A percentile compares a stretch with the other conserved stretches of the same genome.
Evolutionary conservation across 2,888 invertebrate genomes (phyloP).

Genomic region (Zelleria hepariella): DNA sequence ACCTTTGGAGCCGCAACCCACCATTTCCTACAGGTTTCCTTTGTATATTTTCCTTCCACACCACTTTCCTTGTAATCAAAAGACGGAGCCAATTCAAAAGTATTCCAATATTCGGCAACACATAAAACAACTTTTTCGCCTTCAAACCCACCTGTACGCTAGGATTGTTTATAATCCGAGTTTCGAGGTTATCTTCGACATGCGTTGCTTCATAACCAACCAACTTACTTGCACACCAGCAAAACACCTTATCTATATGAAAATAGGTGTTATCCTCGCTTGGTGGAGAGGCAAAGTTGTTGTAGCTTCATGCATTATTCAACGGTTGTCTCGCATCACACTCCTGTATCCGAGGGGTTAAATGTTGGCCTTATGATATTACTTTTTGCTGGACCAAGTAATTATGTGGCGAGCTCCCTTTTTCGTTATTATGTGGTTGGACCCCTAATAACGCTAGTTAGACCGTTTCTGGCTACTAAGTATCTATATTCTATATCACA

Average conservation of each 20-base stretch:
- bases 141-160: background rate
- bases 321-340: constrained; percentile 33
- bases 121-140: background rate
- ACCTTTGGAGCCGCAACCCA: no score
- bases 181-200: background rate
- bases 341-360: constrained; percentile 24
- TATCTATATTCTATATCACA: background rate
- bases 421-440: background rate
- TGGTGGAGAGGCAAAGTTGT: background rate
- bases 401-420: background rate
- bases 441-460: background rate
- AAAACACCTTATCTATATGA: background rate
- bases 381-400: constrained; percentile 5
- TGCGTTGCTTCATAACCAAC: background rate
- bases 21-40: no score
- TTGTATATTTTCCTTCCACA: no score
- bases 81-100: background rate
- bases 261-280: background rate
- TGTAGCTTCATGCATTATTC: constrained; percentile 37
- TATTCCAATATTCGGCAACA: background rate
- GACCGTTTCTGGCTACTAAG: background rate
- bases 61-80: background rate
- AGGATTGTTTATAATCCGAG: background rate
- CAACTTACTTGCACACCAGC: background rate
- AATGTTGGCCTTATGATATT: constrained; percentile 6